Percentiles rank a stretch among this genome's conserved stretches.
Evolutionary conservation across 2,888 invertebrate genomes (phyloP).

Genomic region (Trachelus troglodyta): DNA sequence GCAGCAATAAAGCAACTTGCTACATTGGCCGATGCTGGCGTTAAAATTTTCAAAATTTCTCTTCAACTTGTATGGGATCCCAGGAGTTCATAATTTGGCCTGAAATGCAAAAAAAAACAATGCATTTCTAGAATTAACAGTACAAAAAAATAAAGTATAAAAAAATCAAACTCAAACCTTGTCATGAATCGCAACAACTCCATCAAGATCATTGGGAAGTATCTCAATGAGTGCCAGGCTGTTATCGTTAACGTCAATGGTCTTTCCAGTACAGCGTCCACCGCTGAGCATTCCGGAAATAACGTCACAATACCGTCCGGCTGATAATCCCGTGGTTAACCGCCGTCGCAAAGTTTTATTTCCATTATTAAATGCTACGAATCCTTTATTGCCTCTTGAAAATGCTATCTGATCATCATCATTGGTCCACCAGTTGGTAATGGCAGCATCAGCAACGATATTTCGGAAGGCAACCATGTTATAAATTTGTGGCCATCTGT

Average conservation of each 20-base stretch:
- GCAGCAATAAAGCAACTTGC: too few relatives aligned
- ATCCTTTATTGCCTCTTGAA: conserved; percentile 65
- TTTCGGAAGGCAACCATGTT: conserved; percentile 64
- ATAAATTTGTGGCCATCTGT: conserved; percentile 60
- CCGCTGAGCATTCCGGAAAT: conserved; percentile 75
- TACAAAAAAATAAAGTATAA: not conserved
- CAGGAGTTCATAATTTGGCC: conserved; percentile 10
- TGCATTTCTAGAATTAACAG: not conserved
- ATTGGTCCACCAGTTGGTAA: conserved; percentile 68
- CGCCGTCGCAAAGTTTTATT: conserved; percentile 70
- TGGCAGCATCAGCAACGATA: conserved; percentile 49
- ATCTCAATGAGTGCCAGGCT: conserved; percentile 73
- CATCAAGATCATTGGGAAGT: conserved; percentile 71
- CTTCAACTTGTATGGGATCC: not conserved
- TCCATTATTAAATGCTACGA: conserved; percentile 82
- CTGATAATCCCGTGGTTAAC: conserved; percentile 77
- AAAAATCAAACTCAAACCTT: not conserved
- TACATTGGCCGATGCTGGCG: too few relatives aligned
- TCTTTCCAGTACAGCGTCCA: conserved; percentile 75
- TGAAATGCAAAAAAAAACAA: not conserved
- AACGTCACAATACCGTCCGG: conserved; percentile 86
- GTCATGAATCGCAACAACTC: conserved; percentile 77
- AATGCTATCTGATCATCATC: conserved; percentile 68
- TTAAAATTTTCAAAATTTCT: too few relatives aligned
- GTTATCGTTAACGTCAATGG: conserved; percentile 71